Evolutionary conservation across 2,888 invertebrate species (phyloP), one percentile per base, ranked within the genome.

Genomic region (Panzeria rudis): DNA sequence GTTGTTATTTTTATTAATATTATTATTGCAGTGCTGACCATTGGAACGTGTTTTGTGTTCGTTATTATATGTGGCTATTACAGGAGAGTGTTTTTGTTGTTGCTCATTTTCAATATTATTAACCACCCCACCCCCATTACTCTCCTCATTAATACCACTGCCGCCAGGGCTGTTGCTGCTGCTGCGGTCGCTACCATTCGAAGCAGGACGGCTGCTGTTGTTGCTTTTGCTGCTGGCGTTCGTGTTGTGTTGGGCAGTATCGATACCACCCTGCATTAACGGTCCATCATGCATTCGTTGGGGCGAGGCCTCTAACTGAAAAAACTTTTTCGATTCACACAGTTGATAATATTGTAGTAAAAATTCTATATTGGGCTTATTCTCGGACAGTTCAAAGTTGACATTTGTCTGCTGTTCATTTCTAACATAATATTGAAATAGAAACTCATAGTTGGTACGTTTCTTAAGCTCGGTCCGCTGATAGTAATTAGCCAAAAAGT

Each of bases 291-390:
- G 89, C 89, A 88, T 89, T 89, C 83, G 87, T 89, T 90, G 90
- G 89, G 92, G 91, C 90, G 92, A 92, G 92, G 92, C 92, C 89
- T 91, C 91, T 91, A 92, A 91, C 90, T 92, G 92, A 92, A 92
- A 92, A 92, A 92, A 92, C 91, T 92, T 92, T 88, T 92, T 92
- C 44, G 92, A 92, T 88, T 93, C 92, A 79, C 90, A 92, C 17
- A 92, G 88, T 89, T 93, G 92, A 84, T 93, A 93, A 81, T 92
- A 93, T 88, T 93, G 93, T 32, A 92, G 83, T 13, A 93, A 87
- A 82, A 91, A 92, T 66, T 93, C 92, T 82, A 92, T 90, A 47
- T 89, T 90, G 47, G 92, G 92, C 64, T 92, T 89, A 66, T 87
- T 89, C 3, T 88, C 88, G 29, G 88, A 85, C 32, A 88, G 81